These are phyloP conservation scores for Tineola bisselliella DNA, from an alignment of 2,888 invertebrate species.

Conservation along the genomic window DNA sequence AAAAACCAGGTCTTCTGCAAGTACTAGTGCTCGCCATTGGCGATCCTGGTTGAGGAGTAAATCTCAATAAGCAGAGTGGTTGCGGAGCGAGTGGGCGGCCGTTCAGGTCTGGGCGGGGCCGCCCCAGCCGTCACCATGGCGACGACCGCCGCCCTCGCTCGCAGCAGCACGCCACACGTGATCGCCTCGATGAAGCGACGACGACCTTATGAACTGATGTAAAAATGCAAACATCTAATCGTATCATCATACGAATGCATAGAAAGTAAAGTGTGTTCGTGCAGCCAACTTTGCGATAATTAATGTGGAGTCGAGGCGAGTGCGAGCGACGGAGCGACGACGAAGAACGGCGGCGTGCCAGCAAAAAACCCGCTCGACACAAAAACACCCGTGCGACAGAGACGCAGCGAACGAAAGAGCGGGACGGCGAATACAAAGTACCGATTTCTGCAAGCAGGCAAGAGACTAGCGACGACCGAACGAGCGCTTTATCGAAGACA, in stretches of 20 bases:
- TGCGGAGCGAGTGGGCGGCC: slow-evolving; percentile 29
- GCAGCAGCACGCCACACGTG: slow-evolving; percentile 23
- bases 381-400: slow-evolving; percentile 59
- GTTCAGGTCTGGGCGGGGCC: slow-evolving; percentile 41
- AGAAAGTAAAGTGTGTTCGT: slow-evolving; percentile 63
- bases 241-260: slow-evolving; percentile 28
- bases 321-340: slow-evolving; percentile 30
- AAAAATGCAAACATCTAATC: slow-evolving; percentile 14
- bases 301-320: slow-evolving; percentile 52
- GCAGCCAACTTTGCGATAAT: slow-evolving; percentile 59
- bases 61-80: slow-evolving; percentile 38
- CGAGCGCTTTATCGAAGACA: slow-evolving; percentile 8
- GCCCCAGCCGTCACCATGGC: slow-evolving; percentile 49
- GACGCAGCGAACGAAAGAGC: slow-evolving; percentile 38
- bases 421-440: slow-evolving; percentile 35
- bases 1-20: slow-evolving; percentile 13
- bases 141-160: slow-evolving; percentile 25
- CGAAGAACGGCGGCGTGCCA: slow-evolving; percentile 26
- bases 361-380: slow-evolving; percentile 64
- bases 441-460: slow-evolving; percentile 48
- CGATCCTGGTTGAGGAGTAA: slow-evolving; percentile 32
- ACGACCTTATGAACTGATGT: background rate
- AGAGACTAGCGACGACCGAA: slow-evolving; percentile 8
- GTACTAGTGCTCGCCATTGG: slow-evolving; percentile 33
- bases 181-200: background rate